Base-by-base conservation (phyloP, 2,888 invertebrate genomes). In the Pyrocoelia pectoralis region DNA sequence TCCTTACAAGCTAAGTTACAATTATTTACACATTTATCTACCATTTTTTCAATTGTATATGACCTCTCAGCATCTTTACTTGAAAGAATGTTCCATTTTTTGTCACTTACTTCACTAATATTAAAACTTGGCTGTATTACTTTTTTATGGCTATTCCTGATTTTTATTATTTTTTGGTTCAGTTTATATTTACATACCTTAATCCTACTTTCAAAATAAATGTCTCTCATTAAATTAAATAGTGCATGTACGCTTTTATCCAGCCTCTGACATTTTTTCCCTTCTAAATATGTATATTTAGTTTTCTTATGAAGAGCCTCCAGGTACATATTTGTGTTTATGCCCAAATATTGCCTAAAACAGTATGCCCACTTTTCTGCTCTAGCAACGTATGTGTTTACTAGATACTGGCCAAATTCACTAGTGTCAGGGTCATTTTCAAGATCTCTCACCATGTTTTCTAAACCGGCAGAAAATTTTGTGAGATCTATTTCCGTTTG, bases 281-380 rank as follows among this genome's bases (percentile, higher is more conserved):
- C 33, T 33, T 33, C 33, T 33, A 33, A 33, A 33, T 33, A 33
- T 6, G n/a, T n/a, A n/a, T 33, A n/a, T 33, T 33, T 33, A 10
- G 71, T 51, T 17, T 10, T 38, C 51, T 70, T 73, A 58, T 72
- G 72, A 12, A 66, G 43, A 9, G 65, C 54, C 59, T 72, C 70
- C 33, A 71, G 57, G 51, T 71, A 64, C 63, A 67, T 70, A 48
- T 71, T 70, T 17, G 70, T 70, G 52, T 68, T 67, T 9, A 69
- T 64, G 1, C 64, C 65, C 29, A 58, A 50, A 14, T 56, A 58
- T 33, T 19, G 14, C 19, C 69, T 49, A 50, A 55, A 71, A 55
- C 71, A 68, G 64, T 69, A 61, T 8, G 71, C 72, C 67, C 70
- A 70, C 13, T 54, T 50, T 61, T 48, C 62, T 59, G 9, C 60